Evolutionary conservation across 2,113 vertebrate genomes (phyloP).

Genomic region (Pyrgilauda ruficollis): DNA sequence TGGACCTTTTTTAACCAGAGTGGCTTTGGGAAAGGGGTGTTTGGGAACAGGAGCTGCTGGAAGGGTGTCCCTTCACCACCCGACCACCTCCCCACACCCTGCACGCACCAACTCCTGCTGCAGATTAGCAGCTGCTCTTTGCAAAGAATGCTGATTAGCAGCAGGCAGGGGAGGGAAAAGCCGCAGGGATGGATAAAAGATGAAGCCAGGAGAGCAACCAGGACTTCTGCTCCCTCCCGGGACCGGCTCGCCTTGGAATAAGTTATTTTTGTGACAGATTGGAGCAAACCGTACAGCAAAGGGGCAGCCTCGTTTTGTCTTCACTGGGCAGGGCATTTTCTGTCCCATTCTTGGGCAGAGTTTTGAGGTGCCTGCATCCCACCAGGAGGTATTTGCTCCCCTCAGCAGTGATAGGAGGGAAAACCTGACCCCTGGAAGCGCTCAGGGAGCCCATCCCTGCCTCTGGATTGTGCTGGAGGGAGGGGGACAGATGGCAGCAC

Average conservation of each 20-base stretch:
- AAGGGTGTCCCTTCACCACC: not conserved
- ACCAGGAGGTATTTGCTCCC: not conserved
- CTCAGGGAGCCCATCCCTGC: not conserved
- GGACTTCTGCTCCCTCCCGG: not conserved
- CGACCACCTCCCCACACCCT: not conserved
- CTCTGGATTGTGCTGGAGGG: not conserved
- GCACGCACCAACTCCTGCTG: not conserved
- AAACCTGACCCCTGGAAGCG: not conserved
- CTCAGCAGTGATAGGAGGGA: not conserved
- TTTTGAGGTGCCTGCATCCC: not conserved
- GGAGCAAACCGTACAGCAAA: not conserved
- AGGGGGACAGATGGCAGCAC: conserved; percentile 8
- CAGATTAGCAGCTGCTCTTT: conserved; percentile 49
- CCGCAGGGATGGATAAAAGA: conserved; percentile 42
- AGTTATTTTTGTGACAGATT: not conserved
- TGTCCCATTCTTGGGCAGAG: not conserved
- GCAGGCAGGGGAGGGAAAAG: conserved; percentile 45
- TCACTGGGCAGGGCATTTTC: not conserved
- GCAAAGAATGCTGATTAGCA: conserved; percentile 49
- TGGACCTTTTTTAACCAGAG: accelerated
- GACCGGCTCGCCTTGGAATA: not conserved
- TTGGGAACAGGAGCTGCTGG: not conserved
- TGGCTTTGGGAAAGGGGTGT: not conserved
- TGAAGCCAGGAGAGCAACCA: conserved; percentile 32
- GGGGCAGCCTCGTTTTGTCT: not conserved